Percentiles rank a stretch among this genome's conserved stretches.
phyloP scores from a whole-genome alignment of 2,888 invertebrate genomes.

The Euplexia lucipara region DNA sequence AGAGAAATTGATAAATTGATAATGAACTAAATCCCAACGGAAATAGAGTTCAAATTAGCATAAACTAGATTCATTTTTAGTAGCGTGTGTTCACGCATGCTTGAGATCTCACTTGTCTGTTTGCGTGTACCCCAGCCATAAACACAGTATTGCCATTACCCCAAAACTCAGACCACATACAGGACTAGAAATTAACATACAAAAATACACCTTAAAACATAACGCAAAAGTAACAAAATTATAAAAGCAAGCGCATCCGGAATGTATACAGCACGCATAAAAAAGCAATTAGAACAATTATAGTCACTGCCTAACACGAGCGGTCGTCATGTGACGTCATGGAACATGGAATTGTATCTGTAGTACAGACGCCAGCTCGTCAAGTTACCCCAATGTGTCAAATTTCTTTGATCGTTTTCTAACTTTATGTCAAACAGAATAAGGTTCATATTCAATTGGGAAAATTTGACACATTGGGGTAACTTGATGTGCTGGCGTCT shows the following conservation, averaged over 20 bases:
- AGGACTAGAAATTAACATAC: constrained; percentile 48
- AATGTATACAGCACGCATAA: constrained; percentile 53
- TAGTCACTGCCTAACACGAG: not conserved
- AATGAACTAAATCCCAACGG: not conserved
- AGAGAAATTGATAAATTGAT: not conserved
- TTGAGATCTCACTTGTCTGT: not conserved
- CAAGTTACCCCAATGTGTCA: too few relatives aligned
- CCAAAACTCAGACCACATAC: constrained; percentile 17
- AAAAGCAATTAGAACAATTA: constrained; percentile 6
- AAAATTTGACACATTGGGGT: too few relatives aligned
- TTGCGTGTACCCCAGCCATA: not conserved
- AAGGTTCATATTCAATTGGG: too few relatives aligned
- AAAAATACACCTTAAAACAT: constrained; percentile 46
- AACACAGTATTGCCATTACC: constrained; percentile 1
- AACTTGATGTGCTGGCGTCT: too few relatives aligned
- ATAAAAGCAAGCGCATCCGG: constrained; percentile 57
- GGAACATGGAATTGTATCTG: too few relatives aligned
- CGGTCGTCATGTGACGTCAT: not conserved
- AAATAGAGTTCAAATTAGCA: not conserved
- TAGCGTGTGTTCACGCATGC: too few relatives aligned
- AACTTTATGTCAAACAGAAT: too few relatives aligned
- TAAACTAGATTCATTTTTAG: not conserved
- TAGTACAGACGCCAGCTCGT: too few relatives aligned
- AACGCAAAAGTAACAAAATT: constrained; percentile 40
- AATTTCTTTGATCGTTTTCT: too few relatives aligned